These are phyloP conservation scores for Fregetta grallaria DNA, from an alignment of 2,113 vertebrate genomes.

Conservation along the genomic window DNA sequence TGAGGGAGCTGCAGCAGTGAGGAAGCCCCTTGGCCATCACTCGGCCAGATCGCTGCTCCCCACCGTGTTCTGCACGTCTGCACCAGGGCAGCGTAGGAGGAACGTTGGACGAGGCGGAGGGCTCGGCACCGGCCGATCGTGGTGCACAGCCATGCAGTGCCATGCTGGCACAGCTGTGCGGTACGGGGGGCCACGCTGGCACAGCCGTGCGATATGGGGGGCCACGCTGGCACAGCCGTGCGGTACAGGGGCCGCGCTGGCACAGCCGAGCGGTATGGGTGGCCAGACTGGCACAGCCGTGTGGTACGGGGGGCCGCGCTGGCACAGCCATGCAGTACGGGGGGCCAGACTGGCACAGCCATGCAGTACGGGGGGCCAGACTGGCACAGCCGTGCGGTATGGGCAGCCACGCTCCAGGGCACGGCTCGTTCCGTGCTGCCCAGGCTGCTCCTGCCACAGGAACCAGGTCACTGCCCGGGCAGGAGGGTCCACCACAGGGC, in stretches of 20 bases:
- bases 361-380: accelerated
- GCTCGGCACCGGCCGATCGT: accelerated
- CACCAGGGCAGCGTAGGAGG: background rate
- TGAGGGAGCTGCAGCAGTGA: background rate
- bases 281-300: background rate
- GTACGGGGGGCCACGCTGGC: background rate
- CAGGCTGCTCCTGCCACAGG: background rate
- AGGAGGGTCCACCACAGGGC: background rate
- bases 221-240: background rate
- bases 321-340: background rate
- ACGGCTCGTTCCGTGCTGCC: background rate
- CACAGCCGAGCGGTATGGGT: background rate
- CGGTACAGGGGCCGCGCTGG: accelerated
- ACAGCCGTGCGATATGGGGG: background rate
- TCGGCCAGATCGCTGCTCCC: background rate
- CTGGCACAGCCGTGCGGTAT: background rate
- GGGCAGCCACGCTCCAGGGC: background rate
- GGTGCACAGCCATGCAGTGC: too few relatives aligned
- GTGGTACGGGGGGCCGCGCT: accelerated
- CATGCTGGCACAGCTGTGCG: background rate
- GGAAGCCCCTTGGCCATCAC: background rate
- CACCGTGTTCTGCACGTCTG: background rate
- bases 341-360: background rate
- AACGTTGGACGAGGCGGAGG: background rate
- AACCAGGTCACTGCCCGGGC: background rate